Evolutionary conservation across 2,113 vertebrate species (phyloP), one percentile per base, ranked within the genome.

Genomic region (Gadus chalcogrammus): DNA sequence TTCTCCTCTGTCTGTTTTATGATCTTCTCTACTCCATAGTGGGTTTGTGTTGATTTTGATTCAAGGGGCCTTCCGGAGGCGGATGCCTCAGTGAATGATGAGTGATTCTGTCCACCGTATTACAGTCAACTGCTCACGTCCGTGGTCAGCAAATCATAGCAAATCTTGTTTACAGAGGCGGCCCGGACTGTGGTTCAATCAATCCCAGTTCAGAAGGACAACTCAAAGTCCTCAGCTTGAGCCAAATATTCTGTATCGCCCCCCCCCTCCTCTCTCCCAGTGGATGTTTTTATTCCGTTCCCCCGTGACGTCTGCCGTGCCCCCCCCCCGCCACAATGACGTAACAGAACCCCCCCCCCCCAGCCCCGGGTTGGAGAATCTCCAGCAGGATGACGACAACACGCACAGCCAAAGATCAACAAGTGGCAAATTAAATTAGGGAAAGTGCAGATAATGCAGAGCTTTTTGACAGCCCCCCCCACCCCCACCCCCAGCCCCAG

Each of bases 391-490:
- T 68, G 72, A 62, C 69, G 83, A 87, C 74, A 77, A 73, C 74
- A 66, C 68, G n/a, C 17, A 62, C 67, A 79, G 24, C 55, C 72
- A 12, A 65, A 55, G 35, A 78, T n/a, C 84, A 84, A 86, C 81
- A 85, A 82, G 81, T 86, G 75, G 70, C 64, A 82, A 87, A 90
- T 88, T 83, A 84, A 89, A 90, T 86, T 78, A 87, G 16, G 4
- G 67, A 68, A 76, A 75, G 77, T 72, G 75, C 76, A 69, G 69
- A 85, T 88, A 88, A 85, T 73, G 78, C 65, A 74, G 67, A 69
- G 79, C 71, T 71, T 82, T 74, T 72, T 82, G 69, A 83, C 76
- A 74, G 63, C 31, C 22, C 20, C 67, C 27, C 3, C 15, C n/a
- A n/a, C n/a, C 12, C 15, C 17, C 4, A 16, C 9, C 17, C 17